phyloP scores from a whole-genome alignment of 2,113 vertebrate genomes.

The Pluvialis apricaria region DNA sequence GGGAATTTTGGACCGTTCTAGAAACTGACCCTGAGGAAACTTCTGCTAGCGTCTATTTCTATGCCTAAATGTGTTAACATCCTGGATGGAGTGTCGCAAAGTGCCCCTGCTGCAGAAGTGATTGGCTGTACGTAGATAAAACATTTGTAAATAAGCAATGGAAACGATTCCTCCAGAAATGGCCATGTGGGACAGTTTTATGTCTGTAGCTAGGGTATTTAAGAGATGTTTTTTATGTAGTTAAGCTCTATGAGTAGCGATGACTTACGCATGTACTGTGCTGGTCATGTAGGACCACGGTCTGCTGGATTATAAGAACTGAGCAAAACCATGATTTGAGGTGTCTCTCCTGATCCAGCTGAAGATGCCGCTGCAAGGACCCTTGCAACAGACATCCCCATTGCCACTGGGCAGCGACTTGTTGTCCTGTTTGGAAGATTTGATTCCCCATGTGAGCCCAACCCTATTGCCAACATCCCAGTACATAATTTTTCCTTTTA shows the following conservation, averaged over 20 bases:
- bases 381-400: neutral
- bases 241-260: neutral
- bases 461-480: neutral
- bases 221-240: neutral
- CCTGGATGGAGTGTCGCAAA: neutral
- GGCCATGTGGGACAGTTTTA: neutral
- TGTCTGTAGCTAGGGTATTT: neutral
- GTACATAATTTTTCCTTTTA: neutral
- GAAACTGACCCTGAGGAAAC: neutral
- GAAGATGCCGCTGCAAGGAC: neutral
- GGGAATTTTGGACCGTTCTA: neutral
- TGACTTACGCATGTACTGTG: neutral
- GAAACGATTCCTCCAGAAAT: neutral
- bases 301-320: neutral
- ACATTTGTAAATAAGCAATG: neutral
- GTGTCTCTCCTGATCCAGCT: neutral
- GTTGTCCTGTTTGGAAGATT: neutral
- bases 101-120: neutral
- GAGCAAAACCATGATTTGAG: neutral
- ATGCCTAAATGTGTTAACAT: neutral
- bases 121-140: neutral
- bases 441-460: neutral
- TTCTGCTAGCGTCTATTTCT: neutral
- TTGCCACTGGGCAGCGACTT: fast-evolving
- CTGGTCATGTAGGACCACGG: neutral